Percentiles rank a stretch among this genome's conserved stretches.
Conservation (phyloP, 2,113 vertebrate species). For the Uria aalge region DNA sequence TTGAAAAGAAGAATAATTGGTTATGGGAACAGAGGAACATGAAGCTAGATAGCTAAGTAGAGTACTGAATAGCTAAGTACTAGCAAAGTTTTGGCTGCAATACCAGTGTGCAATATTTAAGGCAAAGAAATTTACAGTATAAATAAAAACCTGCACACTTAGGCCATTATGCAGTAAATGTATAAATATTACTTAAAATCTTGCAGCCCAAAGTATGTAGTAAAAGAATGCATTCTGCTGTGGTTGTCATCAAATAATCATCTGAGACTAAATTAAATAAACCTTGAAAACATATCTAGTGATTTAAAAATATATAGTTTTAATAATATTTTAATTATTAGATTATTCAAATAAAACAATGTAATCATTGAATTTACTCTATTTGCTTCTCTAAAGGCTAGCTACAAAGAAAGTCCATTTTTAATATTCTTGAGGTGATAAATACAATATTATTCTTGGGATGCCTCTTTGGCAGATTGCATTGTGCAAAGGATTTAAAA, state of each 20-base stretch:
- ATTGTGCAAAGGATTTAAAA: constrained; percentile 11
- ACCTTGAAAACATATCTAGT: neutral
- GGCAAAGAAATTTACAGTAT: neutral
- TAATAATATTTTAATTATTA: neutral
- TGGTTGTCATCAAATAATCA: neutral
- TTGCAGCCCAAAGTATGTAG: neutral
- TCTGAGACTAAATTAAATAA: neutral
- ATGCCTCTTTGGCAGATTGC: neutral
- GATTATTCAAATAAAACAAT: neutral
- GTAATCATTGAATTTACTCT: neutral
- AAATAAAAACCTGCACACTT: neutral
- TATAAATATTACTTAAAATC: neutral
- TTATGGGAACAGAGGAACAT: neutral
- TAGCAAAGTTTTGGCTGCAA: neutral
- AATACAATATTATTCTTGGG: constrained; percentile 1
- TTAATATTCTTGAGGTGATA: neutral
- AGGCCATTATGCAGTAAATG: neutral
- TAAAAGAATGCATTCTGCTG: neutral
- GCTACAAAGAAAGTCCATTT: constrained; percentile 17
- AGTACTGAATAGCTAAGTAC: neutral
- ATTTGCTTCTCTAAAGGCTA: neutral
- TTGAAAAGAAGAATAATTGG: neutral
- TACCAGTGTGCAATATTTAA: neutral
- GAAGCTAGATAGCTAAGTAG: neutral
- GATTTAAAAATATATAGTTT: neutral